Conservation (phyloP, 2,888 invertebrate species). For the Tenthredo distinguenda region DNA sequence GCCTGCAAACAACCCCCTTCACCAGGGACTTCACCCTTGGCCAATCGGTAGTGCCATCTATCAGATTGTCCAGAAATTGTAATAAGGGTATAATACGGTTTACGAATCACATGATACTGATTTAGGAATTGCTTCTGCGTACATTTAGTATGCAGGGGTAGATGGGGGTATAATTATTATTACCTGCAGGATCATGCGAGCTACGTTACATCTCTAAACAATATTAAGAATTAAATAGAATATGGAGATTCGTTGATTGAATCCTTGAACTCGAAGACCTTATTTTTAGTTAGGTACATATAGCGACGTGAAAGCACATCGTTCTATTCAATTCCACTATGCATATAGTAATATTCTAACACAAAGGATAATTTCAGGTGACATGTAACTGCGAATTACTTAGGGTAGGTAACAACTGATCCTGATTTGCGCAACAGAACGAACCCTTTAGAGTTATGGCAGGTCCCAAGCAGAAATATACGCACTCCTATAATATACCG, state of each 20-base stretch:
- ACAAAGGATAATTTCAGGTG: neutral
- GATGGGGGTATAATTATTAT: neutral
- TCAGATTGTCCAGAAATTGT: neutral
- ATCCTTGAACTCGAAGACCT: neutral
- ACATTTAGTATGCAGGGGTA: neutral
- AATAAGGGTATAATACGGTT: neutral
- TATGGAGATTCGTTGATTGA: neutral
- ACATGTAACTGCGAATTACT: constrained; percentile 1
- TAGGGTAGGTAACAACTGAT: constrained; percentile 6
- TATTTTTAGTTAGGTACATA: neutral
- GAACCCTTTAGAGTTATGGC: constrained; percentile 30
- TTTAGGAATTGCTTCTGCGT: neutral
- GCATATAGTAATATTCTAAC: neutral
- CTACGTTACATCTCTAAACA: neutral
- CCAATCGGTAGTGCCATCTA: neutral
- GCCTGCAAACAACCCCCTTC: too few relatives aligned
- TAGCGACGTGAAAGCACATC: neutral
- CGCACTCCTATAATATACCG: constrained; percentile 18
- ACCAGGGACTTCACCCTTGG: neutral
- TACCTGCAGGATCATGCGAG: neutral
- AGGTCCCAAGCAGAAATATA: neutral
- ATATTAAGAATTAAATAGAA: neutral
- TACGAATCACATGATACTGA: neutral
- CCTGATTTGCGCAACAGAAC: constrained; percentile 18
- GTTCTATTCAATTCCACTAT: neutral